Conservation (phyloP, 2,797 vertebrate species). For the Melanotaenia trifasciata region DNA sequence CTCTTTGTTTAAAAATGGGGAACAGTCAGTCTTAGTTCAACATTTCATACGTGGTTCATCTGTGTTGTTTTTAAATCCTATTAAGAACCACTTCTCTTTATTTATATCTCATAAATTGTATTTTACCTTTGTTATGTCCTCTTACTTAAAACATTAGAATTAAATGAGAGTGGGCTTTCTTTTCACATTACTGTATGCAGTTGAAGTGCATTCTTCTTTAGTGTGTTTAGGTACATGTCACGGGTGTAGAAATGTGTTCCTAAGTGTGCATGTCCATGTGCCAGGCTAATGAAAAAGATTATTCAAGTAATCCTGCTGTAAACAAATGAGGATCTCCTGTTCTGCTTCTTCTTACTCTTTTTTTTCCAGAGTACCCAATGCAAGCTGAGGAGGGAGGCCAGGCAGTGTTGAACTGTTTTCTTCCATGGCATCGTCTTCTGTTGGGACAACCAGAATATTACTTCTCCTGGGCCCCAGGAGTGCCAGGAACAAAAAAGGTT, state of each 20-base stretch:
- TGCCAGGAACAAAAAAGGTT: conserved; percentile 46
- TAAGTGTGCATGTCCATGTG: conserved; percentile 55
- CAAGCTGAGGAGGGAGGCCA: conserved; percentile 74
- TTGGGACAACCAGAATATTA: conserved; percentile 71
- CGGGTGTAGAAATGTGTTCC: conserved; percentile 50
- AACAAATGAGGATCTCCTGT: conserved; percentile 33
- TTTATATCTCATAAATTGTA: not conserved
- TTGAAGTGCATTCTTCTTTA: not conserved
- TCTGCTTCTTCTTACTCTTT: conserved; percentile 3
- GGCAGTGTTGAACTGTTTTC: conserved; percentile 79
- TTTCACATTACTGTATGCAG: not conserved
- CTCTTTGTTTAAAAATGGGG: no score
- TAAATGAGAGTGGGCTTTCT: not conserved
- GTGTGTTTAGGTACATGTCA: conserved; percentile 42
- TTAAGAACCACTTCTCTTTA: not conserved
- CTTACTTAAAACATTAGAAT: not conserved
- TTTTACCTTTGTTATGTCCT: not conserved
- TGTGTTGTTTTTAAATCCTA: not conserved
- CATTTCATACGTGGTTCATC: not conserved
- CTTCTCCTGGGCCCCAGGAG: conserved; percentile 70
- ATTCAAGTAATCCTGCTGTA: conserved; percentile 58
- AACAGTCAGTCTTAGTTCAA: not conserved
- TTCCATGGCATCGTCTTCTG: conserved; percentile 79
- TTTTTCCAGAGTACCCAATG: conserved; percentile 55
- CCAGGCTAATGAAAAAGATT: conserved; percentile 62